Conservation (phyloP, 2,888 invertebrate species). For the Nemapogon koenigi region DNA sequence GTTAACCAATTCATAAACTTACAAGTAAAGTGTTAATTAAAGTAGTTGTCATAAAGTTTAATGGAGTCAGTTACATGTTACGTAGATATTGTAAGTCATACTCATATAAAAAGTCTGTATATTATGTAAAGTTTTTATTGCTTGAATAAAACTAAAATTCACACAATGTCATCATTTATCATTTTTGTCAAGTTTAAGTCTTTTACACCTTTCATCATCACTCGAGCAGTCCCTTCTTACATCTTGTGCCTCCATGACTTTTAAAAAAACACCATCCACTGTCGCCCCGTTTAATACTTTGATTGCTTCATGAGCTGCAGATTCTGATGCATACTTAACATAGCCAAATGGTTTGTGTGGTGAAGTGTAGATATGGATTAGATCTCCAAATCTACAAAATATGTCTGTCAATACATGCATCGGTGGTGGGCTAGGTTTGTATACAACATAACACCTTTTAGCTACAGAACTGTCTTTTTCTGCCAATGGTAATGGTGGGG, state of each 20-base stretch:
- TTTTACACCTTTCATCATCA: too few species aligned
- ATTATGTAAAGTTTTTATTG: too few species aligned
- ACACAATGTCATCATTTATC: too few species aligned
- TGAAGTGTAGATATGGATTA: conserved; percentile 88
- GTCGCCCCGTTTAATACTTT: conserved; percentile 78
- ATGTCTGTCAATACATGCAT: conserved; percentile 78
- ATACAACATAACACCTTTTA: conserved; percentile 73
- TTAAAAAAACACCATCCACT: conserved; percentile 80
- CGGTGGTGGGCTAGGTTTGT: conserved; percentile 73
- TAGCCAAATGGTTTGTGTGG: conserved; percentile 93
- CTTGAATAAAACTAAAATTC: too few species aligned
- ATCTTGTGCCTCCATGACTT: conserved; percentile 90
- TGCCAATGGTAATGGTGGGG: conserved; percentile 73
- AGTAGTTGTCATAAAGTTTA: too few species aligned
- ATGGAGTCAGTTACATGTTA: too few species aligned
- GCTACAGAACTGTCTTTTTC: conserved; percentile 67
- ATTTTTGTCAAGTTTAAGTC: too few species aligned
- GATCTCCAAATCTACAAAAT: conserved; percentile 89
- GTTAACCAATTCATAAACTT: too few species aligned
- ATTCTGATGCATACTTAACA: conserved; percentile 82
- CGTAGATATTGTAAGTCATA: too few species aligned
- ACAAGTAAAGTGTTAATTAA: too few species aligned
- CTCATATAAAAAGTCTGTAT: too few species aligned
- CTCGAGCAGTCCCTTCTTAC: too few species aligned
- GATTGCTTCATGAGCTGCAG: conserved; percentile 81